Conservation (phyloP, 2,113 vertebrate species). For the Misgurnus mizolepis region DNA sequence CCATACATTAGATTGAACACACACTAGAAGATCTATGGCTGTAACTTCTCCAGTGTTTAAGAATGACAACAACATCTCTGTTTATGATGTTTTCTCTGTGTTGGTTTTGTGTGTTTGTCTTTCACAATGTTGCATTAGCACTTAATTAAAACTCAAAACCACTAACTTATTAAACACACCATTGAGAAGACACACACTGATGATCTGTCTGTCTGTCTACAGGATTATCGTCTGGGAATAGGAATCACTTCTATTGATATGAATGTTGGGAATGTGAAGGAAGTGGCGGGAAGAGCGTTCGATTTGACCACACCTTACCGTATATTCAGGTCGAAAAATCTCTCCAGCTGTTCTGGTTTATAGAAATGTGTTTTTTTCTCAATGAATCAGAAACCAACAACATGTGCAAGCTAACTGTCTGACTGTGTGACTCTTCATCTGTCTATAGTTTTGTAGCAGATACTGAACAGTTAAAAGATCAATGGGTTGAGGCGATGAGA, state of each 20-base stretch:
- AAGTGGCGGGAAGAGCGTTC: conserved; percentile 82
- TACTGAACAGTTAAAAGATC: conserved; percentile 82
- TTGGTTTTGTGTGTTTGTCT: not conserved
- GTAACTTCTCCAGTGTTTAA: too few species aligned
- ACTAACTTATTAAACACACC: too few species aligned
- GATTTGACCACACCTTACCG: conserved; percentile 93
- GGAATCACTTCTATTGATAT: conserved; percentile 94
- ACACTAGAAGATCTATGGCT: too few species aligned
- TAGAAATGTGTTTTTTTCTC: not conserved
- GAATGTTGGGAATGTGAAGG: conserved; percentile 93
- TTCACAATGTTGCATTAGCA: too few species aligned
- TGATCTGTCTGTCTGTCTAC: conserved; percentile 4
- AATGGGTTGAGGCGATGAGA: conserved; percentile 89
- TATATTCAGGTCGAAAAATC: conserved; percentile 81
- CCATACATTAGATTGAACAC: too few species aligned
- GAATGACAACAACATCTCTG: too few species aligned
- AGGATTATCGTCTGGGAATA: conserved; percentile 86
- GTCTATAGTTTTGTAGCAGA: conserved; percentile 83
- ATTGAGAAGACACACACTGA: too few species aligned
- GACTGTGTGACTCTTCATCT: not conserved
- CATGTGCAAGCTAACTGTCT: too few species aligned
- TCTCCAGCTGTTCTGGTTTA: not conserved
- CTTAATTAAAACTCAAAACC: too few species aligned
- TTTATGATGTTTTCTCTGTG: not conserved
- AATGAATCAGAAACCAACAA: too few species aligned